Evolutionary conservation across 2,113 vertebrate genomes (phyloP), one percentile per base, ranked within the genome.

Genomic region (Pterocles gutturalis): DNA sequence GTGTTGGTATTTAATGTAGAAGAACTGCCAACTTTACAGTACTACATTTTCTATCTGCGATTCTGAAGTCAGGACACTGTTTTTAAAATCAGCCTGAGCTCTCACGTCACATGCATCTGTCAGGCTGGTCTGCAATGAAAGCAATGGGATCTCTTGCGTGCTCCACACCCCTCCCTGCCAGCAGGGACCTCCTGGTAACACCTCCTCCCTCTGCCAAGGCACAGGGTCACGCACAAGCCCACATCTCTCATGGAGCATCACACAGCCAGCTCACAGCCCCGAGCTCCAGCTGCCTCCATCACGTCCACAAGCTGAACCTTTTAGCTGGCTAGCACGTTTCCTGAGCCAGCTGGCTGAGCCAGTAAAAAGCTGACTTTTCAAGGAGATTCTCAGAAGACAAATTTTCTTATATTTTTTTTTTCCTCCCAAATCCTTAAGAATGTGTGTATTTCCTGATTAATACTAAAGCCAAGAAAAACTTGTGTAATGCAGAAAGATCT

Each of bases 251-350:
- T 5, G 4, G 33, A 81, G n/a, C 71, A 31, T 24, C 58, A 34
- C 15, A 33, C 10, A 54, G 72, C 45, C 36, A 13, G 54, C 25
- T 87, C 38, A 45, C 31, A 77, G 48, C 49, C 64, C 28, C 11
- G 11, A 61, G 19, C 33, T 87, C 62, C 5, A 1, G 13, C 66
- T 66, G n/a, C 34, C 64, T 70, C 45, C 36, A 33, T 7, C 33
- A 9, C 1, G 2, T 31, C 36, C 10, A 1, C 0, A 1, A 1
- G 0, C 41, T 3, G 16, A 90, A 70, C 9, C 31, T 78, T 46
- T 55, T 10, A 70, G 15, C 34, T 45, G 43, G 25, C 45, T 7
- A 4, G 57, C 19, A 53, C 51, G 22, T 83, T 75, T 76, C 36
- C 41, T 34, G 13, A 66, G 77, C n/a, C 41, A 41, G 41, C 41